Percentiles rank a stretch among this genome's conserved stretches.
phyloP scores from a whole-genome alignment of 2,888 invertebrate genomes.

The Hoplodrina blanda region DNA sequence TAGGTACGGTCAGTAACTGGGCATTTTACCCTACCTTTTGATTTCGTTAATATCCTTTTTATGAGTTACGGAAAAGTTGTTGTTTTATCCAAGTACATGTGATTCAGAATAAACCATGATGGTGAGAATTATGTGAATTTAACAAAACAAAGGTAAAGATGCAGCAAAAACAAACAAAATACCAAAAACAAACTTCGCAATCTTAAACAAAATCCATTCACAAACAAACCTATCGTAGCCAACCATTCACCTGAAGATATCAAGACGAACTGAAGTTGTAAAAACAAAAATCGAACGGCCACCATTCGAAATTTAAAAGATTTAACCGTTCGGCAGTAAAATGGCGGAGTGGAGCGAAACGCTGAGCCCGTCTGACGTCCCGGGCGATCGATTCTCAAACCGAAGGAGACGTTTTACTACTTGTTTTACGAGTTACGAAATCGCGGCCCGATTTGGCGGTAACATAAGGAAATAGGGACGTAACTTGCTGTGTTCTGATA shows the following conservation, averaged over 20 bases:
- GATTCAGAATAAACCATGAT: not conserved
- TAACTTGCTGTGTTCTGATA: conserved; percentile 72
- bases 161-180: conserved; percentile 1
- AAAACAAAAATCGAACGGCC: conserved; percentile 65
- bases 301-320: conserved; percentile 80
- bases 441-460: conserved; percentile 75
- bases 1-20: conserved; percentile 67
- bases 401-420: conserved; percentile 80
- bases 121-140: not conserved
- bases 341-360: conserved; percentile 66
- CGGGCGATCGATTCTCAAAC: conserved; percentile 78
- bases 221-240: conserved; percentile 31
- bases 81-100: conserved; percentile 53
- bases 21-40: conserved; percentile 75
- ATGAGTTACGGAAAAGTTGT: conserved; percentile 62
- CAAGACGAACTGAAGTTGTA: conserved; percentile 64
- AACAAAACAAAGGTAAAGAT: conserved; percentile 3
- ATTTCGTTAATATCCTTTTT: conserved; percentile 76
- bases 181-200: conserved; percentile 9
- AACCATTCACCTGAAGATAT: conserved; percentile 56
- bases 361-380: conserved; percentile 67
- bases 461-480: conserved; percentile 67
- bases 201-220: conserved; percentile 38
- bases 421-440: conserved; percentile 81
- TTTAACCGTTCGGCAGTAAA: conserved; percentile 73